Evolutionary conservation across 2,113 vertebrate species (phyloP).

Genomic region (Mobula hypostoma): DNA sequence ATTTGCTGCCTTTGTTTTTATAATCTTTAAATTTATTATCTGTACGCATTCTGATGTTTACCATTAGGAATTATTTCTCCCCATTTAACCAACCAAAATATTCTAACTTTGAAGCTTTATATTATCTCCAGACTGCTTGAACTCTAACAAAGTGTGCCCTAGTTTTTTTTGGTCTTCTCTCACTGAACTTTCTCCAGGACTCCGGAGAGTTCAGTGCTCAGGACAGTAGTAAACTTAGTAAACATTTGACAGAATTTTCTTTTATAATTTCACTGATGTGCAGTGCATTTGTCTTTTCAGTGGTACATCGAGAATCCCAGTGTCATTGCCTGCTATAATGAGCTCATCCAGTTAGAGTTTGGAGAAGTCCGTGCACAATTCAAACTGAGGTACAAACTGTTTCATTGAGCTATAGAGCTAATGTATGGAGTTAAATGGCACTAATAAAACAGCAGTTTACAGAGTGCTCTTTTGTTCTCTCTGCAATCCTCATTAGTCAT

Average conservation of each 20-base stretch:
- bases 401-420: background rate
- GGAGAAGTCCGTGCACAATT: constrained; percentile 90
- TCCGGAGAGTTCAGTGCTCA: background rate
- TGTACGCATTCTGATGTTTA: background rate
- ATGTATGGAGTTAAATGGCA: background rate
- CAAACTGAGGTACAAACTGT: constrained; percentile 77
- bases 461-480: background rate
- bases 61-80: background rate
- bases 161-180: background rate
- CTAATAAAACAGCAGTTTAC: background rate
- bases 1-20: background rate
- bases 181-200: background rate
- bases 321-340: constrained; percentile 92
- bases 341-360: constrained; percentile 85
- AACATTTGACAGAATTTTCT: background rate
- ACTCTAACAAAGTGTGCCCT: background rate
- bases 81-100: background rate
- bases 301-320: constrained; percentile 87
- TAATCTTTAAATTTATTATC: background rate
- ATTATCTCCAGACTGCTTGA: background rate
- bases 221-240: background rate
- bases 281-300: constrained; percentile 56
- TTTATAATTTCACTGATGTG: background rate
- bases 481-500: background rate
- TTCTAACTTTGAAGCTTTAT: background rate